phyloP scores from a whole-genome alignment of 2,888 invertebrate species.

The Lithosia quadra region DNA sequence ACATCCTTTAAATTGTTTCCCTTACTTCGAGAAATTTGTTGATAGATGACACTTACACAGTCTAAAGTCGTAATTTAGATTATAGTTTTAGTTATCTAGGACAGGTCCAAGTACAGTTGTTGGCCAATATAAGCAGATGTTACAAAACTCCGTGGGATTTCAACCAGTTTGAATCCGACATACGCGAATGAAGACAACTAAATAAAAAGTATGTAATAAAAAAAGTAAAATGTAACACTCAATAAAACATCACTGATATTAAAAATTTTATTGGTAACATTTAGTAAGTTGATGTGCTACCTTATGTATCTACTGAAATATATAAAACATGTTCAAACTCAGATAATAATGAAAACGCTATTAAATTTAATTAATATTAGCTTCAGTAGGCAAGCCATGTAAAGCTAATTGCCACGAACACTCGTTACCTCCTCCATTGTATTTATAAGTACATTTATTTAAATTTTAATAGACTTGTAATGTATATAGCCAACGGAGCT shows the following conservation, averaged over 20 bases:
- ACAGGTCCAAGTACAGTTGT: background rate
- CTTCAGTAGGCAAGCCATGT: background rate
- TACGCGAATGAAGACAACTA: no score
- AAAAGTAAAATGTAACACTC: no score
- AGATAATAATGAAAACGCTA: background rate
- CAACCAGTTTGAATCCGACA: no score
- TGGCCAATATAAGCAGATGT: background rate
- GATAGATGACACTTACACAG: no score
- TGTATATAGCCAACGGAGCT: constrained; percentile 44
- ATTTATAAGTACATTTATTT: constrained; percentile 32
- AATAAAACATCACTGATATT: no score
- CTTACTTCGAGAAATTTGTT: no score
- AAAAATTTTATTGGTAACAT: no score
- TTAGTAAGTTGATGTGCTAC: no score
- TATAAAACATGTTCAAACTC: background rate
- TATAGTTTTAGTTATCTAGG: no score
- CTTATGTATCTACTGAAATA: no score
- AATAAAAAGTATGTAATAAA: no score
- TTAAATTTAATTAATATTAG: background rate
- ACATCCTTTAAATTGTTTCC: background rate
- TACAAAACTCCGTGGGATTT: no score
- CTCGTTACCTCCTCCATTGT: constrained; percentile 30
- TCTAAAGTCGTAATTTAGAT: background rate
- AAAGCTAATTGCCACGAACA: constrained; percentile 6
- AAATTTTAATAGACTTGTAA: constrained; percentile 43